A percentile compares a stretch with the other conserved stretches of the same genome.
These are phyloP conservation scores for Arion vulgaris DNA, from an alignment of 1,140 invertebrate species.

Conservation along the genomic window DNA sequence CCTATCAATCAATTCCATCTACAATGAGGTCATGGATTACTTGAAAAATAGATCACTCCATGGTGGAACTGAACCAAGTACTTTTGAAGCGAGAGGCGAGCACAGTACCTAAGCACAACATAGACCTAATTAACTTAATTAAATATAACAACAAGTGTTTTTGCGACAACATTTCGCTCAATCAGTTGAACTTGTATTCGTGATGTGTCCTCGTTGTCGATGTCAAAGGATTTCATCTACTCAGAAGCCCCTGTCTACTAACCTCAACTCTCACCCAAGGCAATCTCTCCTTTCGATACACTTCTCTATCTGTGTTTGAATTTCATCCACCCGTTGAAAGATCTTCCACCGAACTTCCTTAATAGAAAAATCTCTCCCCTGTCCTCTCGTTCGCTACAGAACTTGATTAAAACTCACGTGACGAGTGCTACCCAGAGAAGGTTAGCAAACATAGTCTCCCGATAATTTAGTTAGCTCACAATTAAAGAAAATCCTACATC, in stretches of 20 bases:
- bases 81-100: too few species aligned
- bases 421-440: conserved; percentile 20
- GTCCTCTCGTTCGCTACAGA: conserved; percentile 30
- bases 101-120: neutral
- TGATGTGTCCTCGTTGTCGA: neutral
- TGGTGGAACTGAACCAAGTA: too few species aligned
- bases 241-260: neutral
- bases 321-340: conserved; percentile 16
- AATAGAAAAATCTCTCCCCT: conserved; percentile 13
- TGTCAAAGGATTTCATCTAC: neutral
- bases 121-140: too few species aligned
- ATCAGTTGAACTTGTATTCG: neutral
- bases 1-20: too few species aligned
- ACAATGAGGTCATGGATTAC: too few species aligned
- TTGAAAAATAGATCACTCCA: too few species aligned
- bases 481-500: conserved; percentile 33
- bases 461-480: conserved; percentile 37
- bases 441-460: conserved; percentile 29
- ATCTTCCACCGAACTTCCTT: conserved; percentile 15
- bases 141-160: too few species aligned
- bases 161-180: neutral
- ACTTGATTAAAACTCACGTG: conserved; percentile 34
- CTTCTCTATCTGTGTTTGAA: conserved; percentile 7
- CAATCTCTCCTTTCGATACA: neutral
- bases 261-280: conserved; percentile 6